These are phyloP conservation scores for zebrafish (Danio rerio) DNA, from an alignment of 2,113 vertebrate species.

Conservation along the genomic window GRCz12tu NC_133177.1:33981001-33981500, in stretches of 20 bases:
- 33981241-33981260: constrained; percentile 42
- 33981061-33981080: background rate
- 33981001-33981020: no score
- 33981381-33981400: background rate
- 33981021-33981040: constrained; percentile 2
- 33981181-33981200: constrained; percentile 62
- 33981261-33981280: constrained; percentile 24
- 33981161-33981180: constrained; percentile 59
- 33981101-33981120: background rate
- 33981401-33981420: background rate
- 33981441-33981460: background rate
- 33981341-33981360: constrained; percentile 3
- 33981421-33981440: background rate
- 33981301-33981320: constrained; percentile 42
- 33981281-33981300: background rate
- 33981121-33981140: constrained; percentile 66
- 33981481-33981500: no score
- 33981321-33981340: constrained; percentile 23
- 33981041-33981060: background rate
- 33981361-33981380: background rate
- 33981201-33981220: constrained; percentile 33
- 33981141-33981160: constrained; percentile 69
- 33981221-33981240: constrained; percentile 38
- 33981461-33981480: background rate
- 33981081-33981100: constrained; percentile 5